A percentile compares a stretch with the other conserved stretches of the same genome.
These are phyloP conservation scores for Drosophila orosa DNA, from an alignment of 1,140 invertebrate species.

Conservation along the genomic window DNA sequence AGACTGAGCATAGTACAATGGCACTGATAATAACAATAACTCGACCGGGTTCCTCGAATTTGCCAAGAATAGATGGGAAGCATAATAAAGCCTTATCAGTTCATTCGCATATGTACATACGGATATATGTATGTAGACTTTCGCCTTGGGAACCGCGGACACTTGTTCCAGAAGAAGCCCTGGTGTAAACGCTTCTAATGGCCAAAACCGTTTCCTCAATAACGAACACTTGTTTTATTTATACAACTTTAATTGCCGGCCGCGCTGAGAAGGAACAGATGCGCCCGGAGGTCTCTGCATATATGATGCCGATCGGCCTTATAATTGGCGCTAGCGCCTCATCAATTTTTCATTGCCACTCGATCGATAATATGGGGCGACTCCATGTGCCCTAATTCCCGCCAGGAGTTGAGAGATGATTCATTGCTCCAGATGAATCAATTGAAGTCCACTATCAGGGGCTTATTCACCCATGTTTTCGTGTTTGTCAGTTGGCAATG, in stretches of 20 bases:
- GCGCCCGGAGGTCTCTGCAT: constrained; percentile 25
- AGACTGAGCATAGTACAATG: constrained; percentile 10
- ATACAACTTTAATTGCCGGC: constrained; percentile 37
- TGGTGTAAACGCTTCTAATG: constrained; percentile 9
- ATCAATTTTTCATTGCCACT: constrained; percentile 42
- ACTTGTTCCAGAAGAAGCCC: not conserved
- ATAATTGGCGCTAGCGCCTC: constrained; percentile 8
- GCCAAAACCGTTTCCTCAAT: constrained; percentile 16
- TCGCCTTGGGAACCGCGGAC: constrained; percentile 1
- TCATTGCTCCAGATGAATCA: not conserved
- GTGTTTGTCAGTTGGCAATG: not conserved
- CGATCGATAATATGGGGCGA: constrained; percentile 23
- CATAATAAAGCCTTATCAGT: constrained; percentile 2
- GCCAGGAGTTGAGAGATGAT: not conserved
- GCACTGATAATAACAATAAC: constrained; percentile 11
- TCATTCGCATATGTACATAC: not conserved
- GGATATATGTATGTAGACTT: not conserved
- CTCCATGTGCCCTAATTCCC: not conserved
- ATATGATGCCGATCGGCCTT: constrained; percentile 18
- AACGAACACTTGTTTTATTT: constrained; percentile 33
- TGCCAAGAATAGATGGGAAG: not conserved
- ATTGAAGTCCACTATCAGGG: not conserved
- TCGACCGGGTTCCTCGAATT: not conserved
- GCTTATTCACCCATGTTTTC: constrained; percentile 1
- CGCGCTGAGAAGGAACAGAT: constrained; percentile 40